phyloP scores from a whole-genome alignment of 2,113 vertebrate species.

The Archocentrus centrarchus region DNA sequence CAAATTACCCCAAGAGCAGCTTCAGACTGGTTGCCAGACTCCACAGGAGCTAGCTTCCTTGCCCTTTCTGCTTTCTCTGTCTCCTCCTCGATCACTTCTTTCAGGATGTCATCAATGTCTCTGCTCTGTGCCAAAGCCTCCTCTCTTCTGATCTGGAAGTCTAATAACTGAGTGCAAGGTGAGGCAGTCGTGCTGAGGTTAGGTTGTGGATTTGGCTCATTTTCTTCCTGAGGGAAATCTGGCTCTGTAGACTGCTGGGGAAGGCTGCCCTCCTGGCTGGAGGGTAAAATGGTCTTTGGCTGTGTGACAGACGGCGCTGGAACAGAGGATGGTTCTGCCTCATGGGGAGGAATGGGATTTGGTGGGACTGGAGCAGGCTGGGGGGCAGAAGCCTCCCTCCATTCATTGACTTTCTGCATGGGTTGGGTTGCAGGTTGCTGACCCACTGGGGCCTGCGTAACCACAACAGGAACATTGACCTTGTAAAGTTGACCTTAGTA shows the following conservation, averaged over 20 bases:
- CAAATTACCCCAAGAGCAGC: constrained; percentile 56
- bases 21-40: constrained; percentile 31
- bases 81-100: constrained; percentile 72
- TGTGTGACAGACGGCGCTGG: constrained; percentile 21
- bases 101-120: constrained; percentile 72
- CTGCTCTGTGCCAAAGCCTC: constrained; percentile 52
- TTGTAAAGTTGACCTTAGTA: constrained; percentile 91
- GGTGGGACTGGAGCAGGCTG: constrained; percentile 55
- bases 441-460: constrained; percentile 85
- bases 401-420: constrained; percentile 78
- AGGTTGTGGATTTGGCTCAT: constrained; percentile 59
- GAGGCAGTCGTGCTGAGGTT: constrained; percentile 37
- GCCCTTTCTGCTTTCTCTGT: constrained; percentile 52
- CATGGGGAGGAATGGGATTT: constrained; percentile 50
- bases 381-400: constrained; percentile 54
- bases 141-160: constrained; percentile 48
- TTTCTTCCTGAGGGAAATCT: constrained; percentile 50
- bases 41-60: constrained; percentile 23
- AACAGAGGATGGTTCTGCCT: constrained; percentile 46
- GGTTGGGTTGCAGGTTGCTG: constrained; percentile 75
- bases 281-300: constrained; percentile 1
- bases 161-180: constrained; percentile 44
- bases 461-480: constrained; percentile 91
- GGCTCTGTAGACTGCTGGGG: constrained; percentile 28
- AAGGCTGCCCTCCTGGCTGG: constrained; percentile 21